A percentile compares a stretch with the other conserved stretches of the same genome.
Evolutionary conservation across 2,888 invertebrate species (phyloP).

Genomic region (Tanypteryx hageni): DNA sequence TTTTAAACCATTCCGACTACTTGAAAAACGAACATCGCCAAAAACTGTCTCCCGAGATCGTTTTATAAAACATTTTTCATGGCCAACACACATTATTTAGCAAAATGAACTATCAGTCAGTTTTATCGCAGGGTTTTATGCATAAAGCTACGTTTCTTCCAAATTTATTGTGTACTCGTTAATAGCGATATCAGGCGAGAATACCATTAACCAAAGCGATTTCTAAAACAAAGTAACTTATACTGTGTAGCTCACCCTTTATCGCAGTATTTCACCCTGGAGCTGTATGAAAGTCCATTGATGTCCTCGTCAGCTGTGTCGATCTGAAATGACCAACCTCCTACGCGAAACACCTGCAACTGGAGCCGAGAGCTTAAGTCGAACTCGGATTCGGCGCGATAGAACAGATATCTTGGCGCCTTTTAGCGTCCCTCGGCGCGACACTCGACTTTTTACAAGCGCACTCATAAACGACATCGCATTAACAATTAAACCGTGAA

Average conservation of each 20-base stretch:
- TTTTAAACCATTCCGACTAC: too few relatives aligned
- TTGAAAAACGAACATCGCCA: too few relatives aligned
- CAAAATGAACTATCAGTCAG: too few relatives aligned
- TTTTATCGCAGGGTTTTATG: too few relatives aligned
- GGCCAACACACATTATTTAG: too few relatives aligned
- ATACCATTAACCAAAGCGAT: too few relatives aligned
- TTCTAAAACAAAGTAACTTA: background rate
- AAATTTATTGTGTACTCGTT: too few relatives aligned
- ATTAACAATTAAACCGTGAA: background rate
- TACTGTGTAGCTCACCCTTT: background rate
- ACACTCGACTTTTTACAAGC: background rate
- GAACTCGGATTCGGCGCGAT: constrained; percentile 56
- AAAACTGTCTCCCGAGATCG: too few relatives aligned
- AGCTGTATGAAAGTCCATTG: constrained; percentile 44
- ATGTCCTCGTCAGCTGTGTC: background rate
- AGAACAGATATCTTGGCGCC: constrained; percentile 52
- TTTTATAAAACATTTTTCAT: too few relatives aligned
- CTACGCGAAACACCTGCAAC: constrained; percentile 33
- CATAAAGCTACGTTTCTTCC: too few relatives aligned
- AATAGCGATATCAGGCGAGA: too few relatives aligned
- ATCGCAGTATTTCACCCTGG: constrained; percentile 27
- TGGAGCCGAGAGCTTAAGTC: constrained; percentile 17
- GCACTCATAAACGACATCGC: background rate
- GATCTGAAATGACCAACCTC: constrained; percentile 34
- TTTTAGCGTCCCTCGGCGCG: background rate